Percentiles rank a stretch among this genome's conserved stretches.
These are phyloP conservation scores for Oreonectes daqikongensis DNA, from an alignment of 2,797 vertebrate genomes.

Conservation along the genomic window DNA sequence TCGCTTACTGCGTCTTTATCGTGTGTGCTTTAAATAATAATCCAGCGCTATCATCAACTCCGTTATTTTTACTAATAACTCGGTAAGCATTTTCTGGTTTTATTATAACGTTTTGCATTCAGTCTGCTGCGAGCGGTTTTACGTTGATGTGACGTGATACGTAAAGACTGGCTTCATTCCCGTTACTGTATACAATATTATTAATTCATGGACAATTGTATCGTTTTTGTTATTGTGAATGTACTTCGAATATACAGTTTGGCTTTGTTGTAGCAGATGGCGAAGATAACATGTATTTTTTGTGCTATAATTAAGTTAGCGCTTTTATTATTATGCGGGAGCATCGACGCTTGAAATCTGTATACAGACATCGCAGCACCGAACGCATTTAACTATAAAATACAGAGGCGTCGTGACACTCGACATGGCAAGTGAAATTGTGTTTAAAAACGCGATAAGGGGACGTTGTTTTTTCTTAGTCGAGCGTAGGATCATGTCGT, in stretches of 20 bases:
- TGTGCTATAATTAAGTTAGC: constrained; percentile 1
- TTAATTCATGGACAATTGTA: background rate
- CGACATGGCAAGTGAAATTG: background rate
- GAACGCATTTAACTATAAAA: background rate
- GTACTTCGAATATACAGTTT: background rate
- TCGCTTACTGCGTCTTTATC: background rate
- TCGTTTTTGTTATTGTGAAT: background rate
- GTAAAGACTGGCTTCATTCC: constrained; percentile 27
- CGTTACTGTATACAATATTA: background rate
- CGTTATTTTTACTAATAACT: background rate
- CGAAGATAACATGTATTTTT: background rate
- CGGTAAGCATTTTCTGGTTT: constrained; percentile 20
- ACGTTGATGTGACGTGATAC: constrained; percentile 10
- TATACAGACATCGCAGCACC: background rate
- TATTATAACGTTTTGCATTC: background rate
- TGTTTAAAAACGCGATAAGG: background rate
- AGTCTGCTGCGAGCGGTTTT: background rate
- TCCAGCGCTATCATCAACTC: background rate
- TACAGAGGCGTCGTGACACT: background rate
- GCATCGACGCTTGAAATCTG: background rate
- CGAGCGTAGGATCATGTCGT: background rate
- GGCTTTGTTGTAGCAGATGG: background rate
- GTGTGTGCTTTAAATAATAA: background rate
- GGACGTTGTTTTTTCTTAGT: background rate
- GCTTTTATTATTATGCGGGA: background rate